phyloP scores from a whole-genome alignment of 2,113 vertebrate species.

The Channa argus region DNA sequence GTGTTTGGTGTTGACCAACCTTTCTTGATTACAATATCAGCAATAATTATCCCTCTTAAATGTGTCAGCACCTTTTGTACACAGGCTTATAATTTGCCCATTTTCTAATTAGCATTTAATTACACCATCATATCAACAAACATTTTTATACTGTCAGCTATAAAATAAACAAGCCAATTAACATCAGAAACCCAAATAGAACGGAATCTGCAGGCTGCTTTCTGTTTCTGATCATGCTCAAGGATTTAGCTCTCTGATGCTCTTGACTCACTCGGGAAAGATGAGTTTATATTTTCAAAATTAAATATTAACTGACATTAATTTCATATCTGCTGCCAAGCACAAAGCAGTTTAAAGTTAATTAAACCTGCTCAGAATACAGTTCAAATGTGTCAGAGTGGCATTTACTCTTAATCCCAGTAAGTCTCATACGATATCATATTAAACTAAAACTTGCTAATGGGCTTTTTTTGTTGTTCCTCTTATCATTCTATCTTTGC shows the following conservation, averaged over 20 bases:
- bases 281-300: neutral
- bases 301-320: neutral
- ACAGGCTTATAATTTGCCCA: constrained; percentile 25
- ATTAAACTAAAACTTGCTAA: neutral
- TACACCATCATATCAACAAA: constrained; percentile 42
- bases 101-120: constrained; percentile 60
- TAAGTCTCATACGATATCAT: no score
- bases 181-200: constrained; percentile 25
- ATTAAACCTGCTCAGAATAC: neutral
- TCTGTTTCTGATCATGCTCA: neutral
- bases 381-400: neutral
- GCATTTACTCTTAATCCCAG: neutral
- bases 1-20: neutral
- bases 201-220: neutral
- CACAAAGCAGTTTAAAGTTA: neutral
- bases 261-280: neutral
- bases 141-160: constrained; percentile 37
- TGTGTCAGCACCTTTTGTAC: constrained; percentile 41
- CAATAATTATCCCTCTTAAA: constrained; percentile 34
- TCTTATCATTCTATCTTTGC: neutral
- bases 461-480: neutral
- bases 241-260: neutral
- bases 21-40: neutral
- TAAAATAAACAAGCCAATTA: constrained; percentile 43
- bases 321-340: no score